Evolutionary conservation across 2,888 invertebrate species (phyloP).

Genomic region (Stenodera caucasica): DNA sequence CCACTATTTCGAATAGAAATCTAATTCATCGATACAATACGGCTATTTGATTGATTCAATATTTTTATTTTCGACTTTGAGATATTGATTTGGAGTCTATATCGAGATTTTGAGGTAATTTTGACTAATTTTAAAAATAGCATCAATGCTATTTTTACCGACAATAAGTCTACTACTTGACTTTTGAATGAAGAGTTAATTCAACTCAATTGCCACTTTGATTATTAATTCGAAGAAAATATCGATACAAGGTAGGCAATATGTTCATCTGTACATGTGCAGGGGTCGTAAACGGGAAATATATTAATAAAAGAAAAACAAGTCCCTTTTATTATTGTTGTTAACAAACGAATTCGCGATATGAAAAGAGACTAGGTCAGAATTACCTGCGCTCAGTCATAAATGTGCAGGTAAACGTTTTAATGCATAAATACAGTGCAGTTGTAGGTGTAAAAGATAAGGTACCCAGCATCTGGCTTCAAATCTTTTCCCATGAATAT

Average conservation of each 20-base stretch:
- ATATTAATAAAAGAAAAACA: neutral
- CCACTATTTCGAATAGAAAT: too few relatives aligned
- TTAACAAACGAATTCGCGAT: neutral
- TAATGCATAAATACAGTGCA: slow-evolving; percentile 25
- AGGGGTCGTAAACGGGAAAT: neutral
- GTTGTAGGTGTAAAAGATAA: slow-evolving; percentile 44
- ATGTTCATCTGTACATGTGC: neutral
- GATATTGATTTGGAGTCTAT: too few relatives aligned
- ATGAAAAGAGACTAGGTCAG: slow-evolving; percentile 6
- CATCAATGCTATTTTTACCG: neutral
- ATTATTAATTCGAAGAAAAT: slow-evolving; percentile 3
- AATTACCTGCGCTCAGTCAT: slow-evolving; percentile 39
- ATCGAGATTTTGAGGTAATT: too few relatives aligned
- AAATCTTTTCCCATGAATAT: slow-evolving; percentile 43
- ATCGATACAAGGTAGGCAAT: slow-evolving; percentile 3
- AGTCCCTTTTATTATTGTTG: neutral
- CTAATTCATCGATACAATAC: too few relatives aligned
- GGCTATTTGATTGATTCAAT: too few relatives aligned
- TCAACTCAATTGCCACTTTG: slow-evolving; percentile 7
- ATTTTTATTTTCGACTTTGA: too few relatives aligned
- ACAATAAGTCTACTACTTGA: neutral
- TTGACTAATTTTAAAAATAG: neutral
- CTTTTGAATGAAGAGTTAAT: neutral
- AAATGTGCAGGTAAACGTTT: slow-evolving; percentile 42
- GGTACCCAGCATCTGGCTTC: slow-evolving; percentile 44